Evolutionary conservation across 1,140 invertebrate genomes (phyloP), one percentile per base, ranked within the genome.

Genomic region (Delia radicum): DNA sequence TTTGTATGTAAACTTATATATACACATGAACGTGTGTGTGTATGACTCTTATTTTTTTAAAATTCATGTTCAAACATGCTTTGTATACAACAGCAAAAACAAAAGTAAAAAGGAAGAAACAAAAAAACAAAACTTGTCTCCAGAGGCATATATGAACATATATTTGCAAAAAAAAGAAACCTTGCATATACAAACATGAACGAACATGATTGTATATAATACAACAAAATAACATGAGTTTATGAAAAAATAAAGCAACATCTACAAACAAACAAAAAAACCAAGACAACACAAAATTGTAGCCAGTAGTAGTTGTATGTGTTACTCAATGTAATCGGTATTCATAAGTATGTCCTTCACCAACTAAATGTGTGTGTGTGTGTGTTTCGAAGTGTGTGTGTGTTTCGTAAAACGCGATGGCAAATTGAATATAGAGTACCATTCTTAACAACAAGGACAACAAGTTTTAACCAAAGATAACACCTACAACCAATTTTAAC

Each of bases 351-450:
- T 18, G 46, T 48, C 46, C 46, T 48, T 48, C 46, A 48, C n/a
- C n/a, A n/a, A n/a, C n/a, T n/a, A n/a, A n/a, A 48, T 18, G 18
- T 7, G 18, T 21, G 46, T 21, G 46, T 48, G 5, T 18, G n/a
- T 48, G 46, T 18, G n/a, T n/a, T n/a, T n/a, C n/a, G 2, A 48
- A 18, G 2, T 48, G n/a, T 5, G 46, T 48, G n/a, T 48, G 15
- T 10, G 1, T 21, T 5, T 18, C 7, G 18, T 48, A 48, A 18
- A 27, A 65, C 26, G 61, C 61, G 10, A 63, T 63, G 61, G 27
- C 63, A 65, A 67, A 67, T 67, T 67, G 65, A 67, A 67, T 67
- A 67, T 67, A 33, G 65, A 33, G 29, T 67, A 21, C 46, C n/a
- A 48, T n/a, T 48, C 46, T 48, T 18, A 48, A 48, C 46, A 48